A percentile compares a stretch with the other conserved stretches of the same genome.
Conservation (phyloP, 2,797 vertebrate genomes). For the Gorsachius magnificus region DNA sequence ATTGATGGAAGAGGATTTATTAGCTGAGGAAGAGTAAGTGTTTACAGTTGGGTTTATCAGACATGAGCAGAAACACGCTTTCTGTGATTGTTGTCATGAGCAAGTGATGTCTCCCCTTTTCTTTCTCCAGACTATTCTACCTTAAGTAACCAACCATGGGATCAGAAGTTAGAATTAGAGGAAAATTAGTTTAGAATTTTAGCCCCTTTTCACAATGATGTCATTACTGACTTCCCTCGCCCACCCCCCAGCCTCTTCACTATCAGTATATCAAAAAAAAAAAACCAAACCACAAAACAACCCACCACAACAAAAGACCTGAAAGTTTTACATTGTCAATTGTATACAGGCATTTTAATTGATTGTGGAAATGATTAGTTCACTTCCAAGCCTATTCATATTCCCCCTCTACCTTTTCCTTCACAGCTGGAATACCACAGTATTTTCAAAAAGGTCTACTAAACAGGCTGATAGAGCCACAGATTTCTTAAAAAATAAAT, state of each 20-base stretch:
- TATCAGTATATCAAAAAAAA: not conserved
- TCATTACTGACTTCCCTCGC: not conserved
- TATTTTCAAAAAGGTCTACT: not conserved
- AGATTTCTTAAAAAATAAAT: not conserved
- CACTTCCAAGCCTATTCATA: not conserved
- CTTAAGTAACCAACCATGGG: not conserved
- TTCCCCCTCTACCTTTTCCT: not conserved
- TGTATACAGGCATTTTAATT: not conserved
- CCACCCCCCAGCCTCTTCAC: not conserved
- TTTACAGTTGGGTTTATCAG: not conserved
- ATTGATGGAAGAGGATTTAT: not conserved
- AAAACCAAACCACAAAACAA: accelerated
- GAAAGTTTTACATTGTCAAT: not conserved
- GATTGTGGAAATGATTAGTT: not conserved
- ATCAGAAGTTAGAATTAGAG: not conserved
- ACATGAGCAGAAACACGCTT: not conserved
- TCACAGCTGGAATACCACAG: not conserved
- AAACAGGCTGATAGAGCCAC: not conserved
- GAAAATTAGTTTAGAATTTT: not conserved
- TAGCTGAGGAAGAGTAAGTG: not conserved
- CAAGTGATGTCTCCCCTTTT: not conserved
- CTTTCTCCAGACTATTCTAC: not conserved
- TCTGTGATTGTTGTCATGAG: not conserved
- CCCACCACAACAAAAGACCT: not conserved
- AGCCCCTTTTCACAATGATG: not conserved